Conservation (phyloP, 1,140 invertebrate genomes). For the Vollenhovia emeryi region DNA sequence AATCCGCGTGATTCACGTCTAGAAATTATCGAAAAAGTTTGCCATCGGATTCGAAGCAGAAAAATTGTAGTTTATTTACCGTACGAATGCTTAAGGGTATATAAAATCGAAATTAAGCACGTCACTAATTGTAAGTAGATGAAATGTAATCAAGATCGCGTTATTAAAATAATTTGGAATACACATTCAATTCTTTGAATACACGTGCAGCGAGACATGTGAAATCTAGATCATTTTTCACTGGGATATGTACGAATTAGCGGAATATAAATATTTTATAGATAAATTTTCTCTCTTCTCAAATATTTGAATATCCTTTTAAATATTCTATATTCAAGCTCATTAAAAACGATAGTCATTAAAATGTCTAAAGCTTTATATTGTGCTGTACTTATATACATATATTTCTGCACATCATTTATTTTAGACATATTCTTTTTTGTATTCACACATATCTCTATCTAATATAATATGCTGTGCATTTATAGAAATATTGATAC, state of each 20-base stretch:
- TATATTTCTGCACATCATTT: background rate
- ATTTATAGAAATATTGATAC: background rate
- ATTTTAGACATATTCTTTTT: background rate
- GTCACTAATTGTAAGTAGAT: background rate
- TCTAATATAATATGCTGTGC: background rate
- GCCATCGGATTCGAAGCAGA: background rate
- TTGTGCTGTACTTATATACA: too few relatives aligned
- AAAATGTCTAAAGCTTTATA: background rate
- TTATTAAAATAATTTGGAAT: background rate
- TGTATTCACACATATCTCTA: background rate
- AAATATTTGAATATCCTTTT: background rate
- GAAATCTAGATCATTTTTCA: too few relatives aligned
- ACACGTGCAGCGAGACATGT: background rate
- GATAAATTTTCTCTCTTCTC: background rate
- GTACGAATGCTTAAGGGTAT: background rate
- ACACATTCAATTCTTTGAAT: too few relatives aligned
- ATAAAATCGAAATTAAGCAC: background rate
- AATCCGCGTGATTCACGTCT: background rate
- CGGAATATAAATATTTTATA: background rate
- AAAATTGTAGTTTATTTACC: background rate
- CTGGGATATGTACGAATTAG: too few relatives aligned
- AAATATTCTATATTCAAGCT: background rate
- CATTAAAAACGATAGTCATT: background rate
- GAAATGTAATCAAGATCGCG: background rate
- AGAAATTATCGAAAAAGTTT: background rate